Conservation (phyloP, 2,113 vertebrate species). For the Hemichromis elongatus region DNA sequence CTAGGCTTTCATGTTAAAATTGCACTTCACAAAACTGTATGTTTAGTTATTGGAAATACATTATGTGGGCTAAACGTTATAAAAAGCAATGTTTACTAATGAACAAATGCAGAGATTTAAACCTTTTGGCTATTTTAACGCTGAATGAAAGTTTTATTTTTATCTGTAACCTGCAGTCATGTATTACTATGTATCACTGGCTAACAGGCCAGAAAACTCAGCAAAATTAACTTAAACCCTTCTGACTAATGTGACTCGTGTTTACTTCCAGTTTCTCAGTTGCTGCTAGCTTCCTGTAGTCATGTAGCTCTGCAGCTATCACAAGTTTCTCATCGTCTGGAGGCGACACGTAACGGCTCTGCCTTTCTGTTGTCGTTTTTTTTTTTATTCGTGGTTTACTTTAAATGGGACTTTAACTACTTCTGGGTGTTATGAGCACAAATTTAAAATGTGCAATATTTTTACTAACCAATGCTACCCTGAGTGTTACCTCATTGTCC, state of each 20-base stretch:
- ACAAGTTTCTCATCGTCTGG: neutral
- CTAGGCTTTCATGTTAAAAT: neutral
- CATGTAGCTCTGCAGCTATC: neutral
- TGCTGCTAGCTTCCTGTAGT: neutral
- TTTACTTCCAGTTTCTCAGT: neutral
- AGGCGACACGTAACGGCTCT: neutral
- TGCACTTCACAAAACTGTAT: neutral
- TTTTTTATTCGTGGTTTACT: neutral
- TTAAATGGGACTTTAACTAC: neutral
- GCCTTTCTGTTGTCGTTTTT: neutral
- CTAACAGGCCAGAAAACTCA: neutral
- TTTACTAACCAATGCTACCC: neutral
- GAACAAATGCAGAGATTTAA: neutral
- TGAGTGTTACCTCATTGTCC: constrained; percentile 64
- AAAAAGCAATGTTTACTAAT: neutral
- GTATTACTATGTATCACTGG: neutral
- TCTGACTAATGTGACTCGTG: neutral
- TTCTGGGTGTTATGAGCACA: neutral
- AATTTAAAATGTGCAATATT: neutral
- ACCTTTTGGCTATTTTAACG: rapidly evolving
- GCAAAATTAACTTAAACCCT: neutral
- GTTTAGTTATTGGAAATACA: neutral
- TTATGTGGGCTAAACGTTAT: neutral
- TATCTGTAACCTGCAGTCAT: rapidly evolving
- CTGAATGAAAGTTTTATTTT: neutral